phyloP scores from a whole-genome alignment of 2,113 vertebrate species.

The Neomonachus schauinslandi region DNA sequence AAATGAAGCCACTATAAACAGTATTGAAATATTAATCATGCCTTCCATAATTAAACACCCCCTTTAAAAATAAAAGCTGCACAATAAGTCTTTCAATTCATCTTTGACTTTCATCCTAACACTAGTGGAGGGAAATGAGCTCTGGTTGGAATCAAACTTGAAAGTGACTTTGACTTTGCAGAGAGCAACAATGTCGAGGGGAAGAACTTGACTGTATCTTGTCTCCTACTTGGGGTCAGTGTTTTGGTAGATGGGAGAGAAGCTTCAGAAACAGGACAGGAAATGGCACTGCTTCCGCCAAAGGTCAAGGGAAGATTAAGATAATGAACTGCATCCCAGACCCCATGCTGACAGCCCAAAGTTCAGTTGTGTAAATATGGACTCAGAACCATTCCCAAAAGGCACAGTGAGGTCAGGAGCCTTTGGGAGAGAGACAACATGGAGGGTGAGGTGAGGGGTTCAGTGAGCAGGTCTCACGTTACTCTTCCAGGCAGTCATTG shows the following conservation, averaged over 20 bases:
- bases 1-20: constrained; percentile 56
- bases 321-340: background rate
- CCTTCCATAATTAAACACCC: constrained; percentile 61
- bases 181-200: background rate
- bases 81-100: constrained; percentile 29
- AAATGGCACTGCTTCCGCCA: background rate
- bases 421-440: constrained; percentile 32
- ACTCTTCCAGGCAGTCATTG: constrained; percentile 55
- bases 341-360: background rate
- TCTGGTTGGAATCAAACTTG: background rate
- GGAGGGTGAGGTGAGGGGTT: background rate
- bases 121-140: constrained; percentile 6
- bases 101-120: constrained; percentile 35
- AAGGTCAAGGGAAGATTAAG: background rate
- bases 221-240: constrained; percentile 21
- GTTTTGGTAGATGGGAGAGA: constrained; percentile 1
- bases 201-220: background rate
- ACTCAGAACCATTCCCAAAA: constrained; percentile 15
- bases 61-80: constrained; percentile 63
- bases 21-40: constrained; percentile 62
- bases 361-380: background rate
- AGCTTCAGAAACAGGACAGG: background rate
- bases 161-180: background rate
- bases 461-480: constrained; percentile 29
- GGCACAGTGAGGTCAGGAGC: background rate